Percentiles rank a stretch among this genome's conserved stretches.
phyloP scores from a whole-genome alignment of 2,797 vertebrate genomes.

The Halcyon leucocephala region DNA sequence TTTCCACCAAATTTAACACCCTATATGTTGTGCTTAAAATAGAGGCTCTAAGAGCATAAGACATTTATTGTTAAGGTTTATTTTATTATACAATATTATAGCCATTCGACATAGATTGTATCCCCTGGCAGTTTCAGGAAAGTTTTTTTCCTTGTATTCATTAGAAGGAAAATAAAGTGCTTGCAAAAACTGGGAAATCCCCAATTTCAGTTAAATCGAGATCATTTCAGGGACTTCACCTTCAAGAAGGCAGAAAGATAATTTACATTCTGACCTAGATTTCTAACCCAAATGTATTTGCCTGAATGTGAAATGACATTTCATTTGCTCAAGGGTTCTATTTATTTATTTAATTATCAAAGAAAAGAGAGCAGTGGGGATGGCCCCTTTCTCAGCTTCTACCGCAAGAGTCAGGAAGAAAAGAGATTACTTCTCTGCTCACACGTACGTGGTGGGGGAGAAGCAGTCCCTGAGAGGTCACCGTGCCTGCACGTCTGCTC shows the following conservation, averaged over 20 bases:
- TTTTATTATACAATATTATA: conserved; percentile 56
- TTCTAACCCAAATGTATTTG: conserved; percentile 73
- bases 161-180: conserved; percentile 60
- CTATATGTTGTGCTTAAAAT: neutral
- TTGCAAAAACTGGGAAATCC: conserved; percentile 68
- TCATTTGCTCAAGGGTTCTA: conserved; percentile 62
- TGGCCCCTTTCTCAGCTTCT: neutral
- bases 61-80: conserved; percentile 45
- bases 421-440: neutral
- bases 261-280: conserved; percentile 75
- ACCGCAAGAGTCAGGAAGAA: neutral
- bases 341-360: conserved; percentile 65
- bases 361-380: neutral
- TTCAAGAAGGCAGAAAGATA: conserved; percentile 58
- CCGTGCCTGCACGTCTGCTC: neutral
- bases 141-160: conserved; percentile 46
- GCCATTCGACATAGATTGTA: conserved; percentile 15
- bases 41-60: neutral
- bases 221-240: conserved; percentile 69
- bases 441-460: accelerated
- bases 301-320: conserved; percentile 70
- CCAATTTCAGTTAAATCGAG: conserved; percentile 63
- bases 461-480: neutral
- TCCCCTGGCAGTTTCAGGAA: conserved; percentile 50
- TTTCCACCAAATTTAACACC: conserved; percentile 58